Base-by-base conservation (phyloP, 2,797 vertebrate species). In the Merluccius polli region DNA sequence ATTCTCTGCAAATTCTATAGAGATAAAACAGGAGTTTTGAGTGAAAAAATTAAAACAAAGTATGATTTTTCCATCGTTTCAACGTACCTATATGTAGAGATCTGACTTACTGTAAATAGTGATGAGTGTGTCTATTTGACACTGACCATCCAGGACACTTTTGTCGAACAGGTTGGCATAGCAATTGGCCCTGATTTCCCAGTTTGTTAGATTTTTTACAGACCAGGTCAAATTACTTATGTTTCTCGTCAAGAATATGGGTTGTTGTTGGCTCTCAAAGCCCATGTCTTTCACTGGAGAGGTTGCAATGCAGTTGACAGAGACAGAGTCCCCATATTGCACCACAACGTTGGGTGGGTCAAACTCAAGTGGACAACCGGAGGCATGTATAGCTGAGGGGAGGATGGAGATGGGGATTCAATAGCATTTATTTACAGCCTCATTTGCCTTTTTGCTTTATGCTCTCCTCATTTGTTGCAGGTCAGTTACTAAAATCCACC, bases 61-160 rank as follows among this genome's bases (percentile, higher is more conserved):
- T 2, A 24, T 24, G 52, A 1, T 9, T 65, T 65, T 2, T 65
- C 59, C 24, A 65, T 65, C 7, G 11, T 65, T 27, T n/a, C 59
- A 27, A 13, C 11, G 24, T 24, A 1, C n/a, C 1, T 38, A 9
- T 38, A 7, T 38, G 59, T 13, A 13, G n/a, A 27, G 11, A 27
- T 12, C 10, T 11, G 38, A 91, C 91, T 90, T 85, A 93, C 91
- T 84, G 80, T 92, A 92, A 59, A 92, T 0, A 32, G 84, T 24
- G 11, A 93, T 0, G 0, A 6, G 1, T 6, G 74, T 21, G 0
- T 0, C 0, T 33, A 12, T 0, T 0, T 0, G 0, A 67, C 89
- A 90, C 52, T 83, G 83, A 1, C 0, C 8, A 1, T 27, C 18
- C 0, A 0, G 0, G 2, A 1, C 4, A 0, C 1, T 0, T 5